Evolutionary conservation across 2,888 invertebrate genomes (phyloP).

Genomic region (Drosophila ustulata): DNA sequence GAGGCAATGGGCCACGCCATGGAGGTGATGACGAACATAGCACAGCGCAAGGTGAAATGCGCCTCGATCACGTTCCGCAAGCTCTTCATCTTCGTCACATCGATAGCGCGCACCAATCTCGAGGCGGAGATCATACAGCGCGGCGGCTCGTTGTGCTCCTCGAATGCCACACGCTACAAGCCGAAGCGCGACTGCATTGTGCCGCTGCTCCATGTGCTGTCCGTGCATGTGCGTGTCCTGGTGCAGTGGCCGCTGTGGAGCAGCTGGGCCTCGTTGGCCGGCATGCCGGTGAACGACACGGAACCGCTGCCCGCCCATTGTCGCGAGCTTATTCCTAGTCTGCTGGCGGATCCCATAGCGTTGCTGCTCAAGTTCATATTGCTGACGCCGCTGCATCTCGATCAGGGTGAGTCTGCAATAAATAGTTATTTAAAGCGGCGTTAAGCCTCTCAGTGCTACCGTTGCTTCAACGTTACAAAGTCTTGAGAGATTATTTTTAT

Average conservation of each 20-base stretch:
- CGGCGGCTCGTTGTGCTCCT: constrained; percentile 90
- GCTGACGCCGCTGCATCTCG: constrained; percentile 93
- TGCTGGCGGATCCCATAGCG: constrained; percentile 94
- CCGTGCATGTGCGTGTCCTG: constrained; percentile 92
- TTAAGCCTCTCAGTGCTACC: too few relatives aligned
- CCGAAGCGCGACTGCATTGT: constrained; percentile 94
- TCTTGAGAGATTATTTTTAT: too few relatives aligned
- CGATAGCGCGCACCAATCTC: constrained; percentile 95
- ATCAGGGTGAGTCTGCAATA: constrained; percentile 89
- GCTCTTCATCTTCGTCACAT: constrained; percentile 95
- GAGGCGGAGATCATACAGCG: constrained; percentile 96
- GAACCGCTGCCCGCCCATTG: constrained; percentile 84
- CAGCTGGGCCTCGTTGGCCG: constrained; percentile 85
- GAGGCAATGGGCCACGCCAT: constrained; percentile 96
- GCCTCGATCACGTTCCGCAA: constrained; percentile 89
- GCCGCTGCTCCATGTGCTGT: constrained; percentile 94
- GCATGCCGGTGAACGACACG: constrained; percentile 81
- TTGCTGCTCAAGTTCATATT: constrained; percentile 94
- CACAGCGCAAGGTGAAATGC: constrained; percentile 91
- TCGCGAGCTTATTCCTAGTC: constrained; percentile 89
- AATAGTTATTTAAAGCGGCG: too few relatives aligned
- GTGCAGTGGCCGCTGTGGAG: constrained; percentile 87
- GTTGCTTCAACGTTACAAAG: too few relatives aligned
- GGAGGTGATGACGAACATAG: constrained; percentile 96
- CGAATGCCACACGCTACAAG: constrained; percentile 88